phyloP scores from a whole-genome alignment of 2,797 vertebrate genomes.

The Xerus rutilus region DNA sequence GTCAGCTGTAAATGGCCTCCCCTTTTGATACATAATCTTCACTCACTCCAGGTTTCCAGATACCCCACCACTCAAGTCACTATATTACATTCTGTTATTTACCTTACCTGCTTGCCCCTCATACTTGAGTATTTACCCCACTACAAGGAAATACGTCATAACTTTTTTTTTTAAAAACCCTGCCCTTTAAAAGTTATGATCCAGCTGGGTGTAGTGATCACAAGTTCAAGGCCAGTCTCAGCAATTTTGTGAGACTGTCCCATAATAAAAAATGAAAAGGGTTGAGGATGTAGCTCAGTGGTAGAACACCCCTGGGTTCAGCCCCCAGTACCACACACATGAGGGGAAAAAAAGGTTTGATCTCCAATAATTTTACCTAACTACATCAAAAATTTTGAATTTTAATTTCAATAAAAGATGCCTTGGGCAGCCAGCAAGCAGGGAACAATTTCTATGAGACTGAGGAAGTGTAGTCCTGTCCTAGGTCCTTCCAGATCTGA shows the following conservation, averaged over 20 bases:
- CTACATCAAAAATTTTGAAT: not conserved
- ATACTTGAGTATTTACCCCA: not conserved
- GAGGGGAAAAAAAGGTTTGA: not conserved
- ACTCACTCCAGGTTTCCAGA: not conserved
- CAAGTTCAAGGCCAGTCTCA: too few species aligned
- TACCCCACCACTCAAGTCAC: not conserved
- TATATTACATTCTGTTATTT: not conserved
- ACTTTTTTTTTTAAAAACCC: not conserved
- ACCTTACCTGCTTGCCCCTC: not conserved
- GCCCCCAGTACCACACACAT: too few species aligned
- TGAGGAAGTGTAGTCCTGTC: not conserved
- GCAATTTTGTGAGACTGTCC: too few species aligned
- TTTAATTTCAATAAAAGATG: not conserved
- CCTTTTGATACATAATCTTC: conserved; percentile 1
- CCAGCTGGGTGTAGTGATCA: too few species aligned
- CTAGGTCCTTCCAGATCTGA: not conserved
- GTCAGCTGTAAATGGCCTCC: not conserved
- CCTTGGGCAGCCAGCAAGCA: not conserved
- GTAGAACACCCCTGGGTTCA: too few species aligned
- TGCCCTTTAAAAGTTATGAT: not conserved
- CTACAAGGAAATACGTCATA: conserved; percentile 1
- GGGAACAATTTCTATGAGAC: not conserved
- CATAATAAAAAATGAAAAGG: too few species aligned
- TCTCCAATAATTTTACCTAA: conserved; percentile 3
- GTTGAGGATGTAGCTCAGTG: too few species aligned